These are phyloP conservation scores for Dicerorhinus sumatrensis DNA, from an alignment of 2,113 vertebrate genomes.

Conservation along the genomic window DNA sequence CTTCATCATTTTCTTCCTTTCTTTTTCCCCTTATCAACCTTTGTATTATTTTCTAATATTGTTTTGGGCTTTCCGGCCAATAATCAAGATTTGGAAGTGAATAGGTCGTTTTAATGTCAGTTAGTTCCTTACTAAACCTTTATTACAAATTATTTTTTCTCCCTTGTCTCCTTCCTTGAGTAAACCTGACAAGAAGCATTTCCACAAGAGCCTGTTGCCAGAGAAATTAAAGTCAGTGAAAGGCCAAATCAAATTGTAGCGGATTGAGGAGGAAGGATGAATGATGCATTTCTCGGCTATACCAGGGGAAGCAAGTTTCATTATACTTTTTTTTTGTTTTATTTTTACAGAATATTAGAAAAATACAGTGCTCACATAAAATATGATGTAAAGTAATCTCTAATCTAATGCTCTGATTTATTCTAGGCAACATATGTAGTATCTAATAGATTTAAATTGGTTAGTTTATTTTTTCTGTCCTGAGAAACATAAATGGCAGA, in stretches of 20 bases:
- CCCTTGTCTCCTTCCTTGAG: constrained; percentile 47
- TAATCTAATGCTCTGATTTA: neutral
- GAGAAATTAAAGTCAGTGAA: constrained; percentile 73
- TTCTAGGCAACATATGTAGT: neutral
- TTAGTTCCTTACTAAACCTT: constrained; percentile 54
- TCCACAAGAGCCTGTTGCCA: constrained; percentile 57
- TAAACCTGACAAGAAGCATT: constrained; percentile 45
- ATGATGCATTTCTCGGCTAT: constrained; percentile 54
- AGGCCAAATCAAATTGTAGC: constrained; percentile 52
- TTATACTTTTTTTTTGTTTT: neutral
- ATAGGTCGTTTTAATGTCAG: constrained; percentile 60
- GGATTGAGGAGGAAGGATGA: constrained; percentile 14
- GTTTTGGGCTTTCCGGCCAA: neutral
- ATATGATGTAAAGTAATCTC: neutral
- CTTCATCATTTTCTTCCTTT: neutral
- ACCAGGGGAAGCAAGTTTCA: neutral
- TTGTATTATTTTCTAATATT: constrained; percentile 42
- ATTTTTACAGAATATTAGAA: neutral
- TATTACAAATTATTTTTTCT: constrained; percentile 5
- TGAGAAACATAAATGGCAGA: neutral
- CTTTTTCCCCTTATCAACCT: neutral
- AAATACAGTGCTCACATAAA: neutral
- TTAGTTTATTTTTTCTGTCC: neutral
- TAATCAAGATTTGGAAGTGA: constrained; percentile 56
- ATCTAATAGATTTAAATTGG: neutral